Conservation (phyloP, 2,888 invertebrate species). For the Melanostoma mellinum region DNA sequence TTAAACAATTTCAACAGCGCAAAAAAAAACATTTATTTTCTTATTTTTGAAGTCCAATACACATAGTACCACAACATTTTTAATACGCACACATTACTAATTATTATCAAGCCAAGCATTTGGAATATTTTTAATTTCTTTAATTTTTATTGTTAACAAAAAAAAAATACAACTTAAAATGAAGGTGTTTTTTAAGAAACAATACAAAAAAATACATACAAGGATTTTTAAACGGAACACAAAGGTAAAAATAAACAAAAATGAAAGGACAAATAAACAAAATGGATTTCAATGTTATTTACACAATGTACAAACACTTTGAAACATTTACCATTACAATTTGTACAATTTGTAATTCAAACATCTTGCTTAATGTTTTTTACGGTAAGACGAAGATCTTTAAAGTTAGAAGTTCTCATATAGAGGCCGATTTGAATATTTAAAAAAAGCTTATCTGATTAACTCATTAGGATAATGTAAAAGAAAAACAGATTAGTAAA, state of each 20-base stretch:
- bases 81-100: slow-evolving; percentile 62
- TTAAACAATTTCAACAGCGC: slow-evolving; percentile 26
- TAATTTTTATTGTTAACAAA: slow-evolving; percentile 34
- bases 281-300: slow-evolving; percentile 48
- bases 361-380: no score
- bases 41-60: slow-evolving; percentile 29
- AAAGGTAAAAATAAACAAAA: slow-evolving; percentile 41
- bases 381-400: no score
- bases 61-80: slow-evolving; percentile 35
- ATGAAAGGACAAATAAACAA: slow-evolving; percentile 30
- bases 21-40: slow-evolving; percentile 66
- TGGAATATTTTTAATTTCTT: slow-evolving; percentile 39
- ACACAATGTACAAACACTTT: slow-evolving; percentile 64
- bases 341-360: neutral
- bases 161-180: slow-evolving; percentile 35
- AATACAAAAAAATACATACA: slow-evolving; percentile 43
- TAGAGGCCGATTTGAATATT: no score
- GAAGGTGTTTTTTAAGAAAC: slow-evolving; percentile 20
- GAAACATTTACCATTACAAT: slow-evolving; percentile 51
- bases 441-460: no score
- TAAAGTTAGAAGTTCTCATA: no score
- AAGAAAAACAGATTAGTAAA: no score
- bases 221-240: slow-evolving; percentile 54
- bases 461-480: no score
- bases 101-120: slow-evolving; percentile 60